Evolutionary conservation across 1,140 invertebrate species (phyloP).

Genomic region (Diorhabda carinulata): DNA sequence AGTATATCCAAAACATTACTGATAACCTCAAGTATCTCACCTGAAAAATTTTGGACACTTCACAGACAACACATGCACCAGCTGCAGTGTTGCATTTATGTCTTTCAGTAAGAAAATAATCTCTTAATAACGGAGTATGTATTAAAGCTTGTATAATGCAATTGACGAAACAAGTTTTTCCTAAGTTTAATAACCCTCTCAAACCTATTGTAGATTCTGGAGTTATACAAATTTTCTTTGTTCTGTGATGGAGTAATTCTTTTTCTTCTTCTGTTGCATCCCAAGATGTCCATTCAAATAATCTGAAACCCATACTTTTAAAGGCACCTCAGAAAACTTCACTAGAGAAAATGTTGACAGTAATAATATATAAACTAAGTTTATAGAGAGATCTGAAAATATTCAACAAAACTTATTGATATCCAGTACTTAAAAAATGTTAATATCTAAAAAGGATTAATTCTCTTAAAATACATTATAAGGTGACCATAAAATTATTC

Average conservation of each 20-base stretch:
- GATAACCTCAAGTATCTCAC: conserved; percentile 29
- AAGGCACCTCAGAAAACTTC: not conserved
- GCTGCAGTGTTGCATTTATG: conserved; percentile 74
- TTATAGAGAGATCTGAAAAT: too few species aligned
- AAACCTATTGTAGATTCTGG: conserved; percentile 83
- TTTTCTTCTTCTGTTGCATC: conserved; percentile 72
- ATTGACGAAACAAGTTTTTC: conserved; percentile 99
- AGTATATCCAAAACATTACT: too few species aligned
- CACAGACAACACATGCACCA: conserved; percentile 84
- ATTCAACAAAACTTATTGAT: too few species aligned
- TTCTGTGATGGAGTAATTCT: conserved; percentile 61
- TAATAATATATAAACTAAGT: too few species aligned
- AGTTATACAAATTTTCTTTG: conserved; percentile 72
- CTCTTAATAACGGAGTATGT: conserved; percentile 89
- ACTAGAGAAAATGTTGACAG: too few species aligned
- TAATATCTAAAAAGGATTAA: too few species aligned
- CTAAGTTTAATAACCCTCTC: conserved; percentile 90
- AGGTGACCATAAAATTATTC: too few species aligned
- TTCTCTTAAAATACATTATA: too few species aligned
- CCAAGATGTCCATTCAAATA: conserved; percentile 57
- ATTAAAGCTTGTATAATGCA: conserved; percentile 93
- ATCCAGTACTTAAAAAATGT: too few species aligned
- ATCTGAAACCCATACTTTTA: conserved; percentile 21
- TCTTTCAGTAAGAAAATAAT: conserved; percentile 92
- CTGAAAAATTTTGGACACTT: conserved; percentile 81